Evolutionary conservation across 2,888 invertebrate species (phyloP).

Genomic region (Drosophila glabriapex): DNA sequence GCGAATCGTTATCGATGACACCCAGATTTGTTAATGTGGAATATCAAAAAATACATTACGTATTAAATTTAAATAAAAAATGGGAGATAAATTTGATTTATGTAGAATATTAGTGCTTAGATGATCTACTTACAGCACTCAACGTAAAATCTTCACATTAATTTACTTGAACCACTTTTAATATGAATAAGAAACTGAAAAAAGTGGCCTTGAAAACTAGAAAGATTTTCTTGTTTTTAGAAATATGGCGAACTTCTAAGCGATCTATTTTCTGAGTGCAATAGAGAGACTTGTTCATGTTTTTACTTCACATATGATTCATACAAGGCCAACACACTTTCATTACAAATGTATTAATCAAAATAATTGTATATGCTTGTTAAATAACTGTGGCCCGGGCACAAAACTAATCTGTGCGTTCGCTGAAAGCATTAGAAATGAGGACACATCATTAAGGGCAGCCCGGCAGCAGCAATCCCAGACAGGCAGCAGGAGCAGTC

Average conservation of each 20-base stretch:
- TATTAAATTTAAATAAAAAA: not conserved
- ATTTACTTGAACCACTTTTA: not conserved
- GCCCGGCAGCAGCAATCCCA: constrained; percentile 2
- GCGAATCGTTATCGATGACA: no score
- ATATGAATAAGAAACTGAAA: not conserved
- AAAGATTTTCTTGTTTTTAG: not conserved
- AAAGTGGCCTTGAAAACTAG: not conserved
- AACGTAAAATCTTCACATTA: not conserved
- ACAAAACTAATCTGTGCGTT: constrained; percentile 53
- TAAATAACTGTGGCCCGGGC: constrained; percentile 21
- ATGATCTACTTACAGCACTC: not conserved
- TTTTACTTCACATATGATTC: not conserved
- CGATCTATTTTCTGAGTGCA: not conserved
- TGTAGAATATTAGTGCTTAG: not conserved
- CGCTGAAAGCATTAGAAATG: constrained; percentile 73
- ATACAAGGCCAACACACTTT: constrained; percentile 14
- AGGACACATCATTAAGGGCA: constrained; percentile 73
- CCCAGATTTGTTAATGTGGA: not conserved
- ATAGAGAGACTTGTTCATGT: not conserved
- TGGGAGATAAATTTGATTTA: accelerated
- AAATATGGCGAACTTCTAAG: not conserved
- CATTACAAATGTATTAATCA: constrained; percentile 43
- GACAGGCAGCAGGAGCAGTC: constrained; percentile 5
- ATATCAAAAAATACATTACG: no score
- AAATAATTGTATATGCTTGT: constrained; percentile 11